Conservation (phyloP, 1,140 invertebrate genomes). For the Asbolus verrucosus region DNA sequence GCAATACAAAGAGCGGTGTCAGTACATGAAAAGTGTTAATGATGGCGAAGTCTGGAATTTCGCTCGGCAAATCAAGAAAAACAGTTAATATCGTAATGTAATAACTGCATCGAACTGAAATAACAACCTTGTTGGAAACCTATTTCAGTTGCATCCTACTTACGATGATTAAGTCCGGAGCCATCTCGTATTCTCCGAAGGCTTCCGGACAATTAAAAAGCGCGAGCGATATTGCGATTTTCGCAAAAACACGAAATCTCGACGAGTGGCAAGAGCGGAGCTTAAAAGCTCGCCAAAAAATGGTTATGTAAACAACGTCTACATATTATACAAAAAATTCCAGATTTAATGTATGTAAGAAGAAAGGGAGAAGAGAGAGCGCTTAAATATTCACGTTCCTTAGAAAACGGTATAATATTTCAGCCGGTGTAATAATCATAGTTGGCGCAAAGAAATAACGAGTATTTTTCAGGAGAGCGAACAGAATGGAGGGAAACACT, state of each 20-base stretch:
- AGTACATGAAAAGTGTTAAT: too few species aligned
- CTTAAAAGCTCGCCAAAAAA: slow-evolving; percentile 21
- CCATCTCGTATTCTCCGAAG: not conserved
- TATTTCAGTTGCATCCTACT: slow-evolving; percentile 8
- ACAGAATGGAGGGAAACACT: too few species aligned
- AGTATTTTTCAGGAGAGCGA: slow-evolving; percentile 24
- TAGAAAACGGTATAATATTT: slow-evolving; percentile 39
- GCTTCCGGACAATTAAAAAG: not conserved
- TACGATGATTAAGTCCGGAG: slow-evolving; percentile 7
- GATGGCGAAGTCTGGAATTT: too few species aligned
- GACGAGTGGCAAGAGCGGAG: not conserved
- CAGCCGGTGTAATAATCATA: slow-evolving; percentile 22
- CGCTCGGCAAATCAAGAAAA: too few species aligned
- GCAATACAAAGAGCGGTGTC: too few species aligned
- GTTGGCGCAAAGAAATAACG: slow-evolving; percentile 37
- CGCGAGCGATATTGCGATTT: not conserved
- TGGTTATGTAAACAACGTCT: slow-evolving; percentile 25
- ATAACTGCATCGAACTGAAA: slow-evolving; percentile 12
- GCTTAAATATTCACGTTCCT: slow-evolving; percentile 39
- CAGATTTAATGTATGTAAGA: slow-evolving; percentile 24
- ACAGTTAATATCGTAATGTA: slow-evolving; percentile 9
- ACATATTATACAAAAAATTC: slow-evolving; percentile 20
- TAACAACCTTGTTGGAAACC: not conserved
- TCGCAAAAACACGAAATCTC: not conserved
- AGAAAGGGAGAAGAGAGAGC: slow-evolving; percentile 1